Evolutionary conservation across 2,797 vertebrate species (phyloP).

Genomic region (Poeciliopsis gracilis): DNA sequence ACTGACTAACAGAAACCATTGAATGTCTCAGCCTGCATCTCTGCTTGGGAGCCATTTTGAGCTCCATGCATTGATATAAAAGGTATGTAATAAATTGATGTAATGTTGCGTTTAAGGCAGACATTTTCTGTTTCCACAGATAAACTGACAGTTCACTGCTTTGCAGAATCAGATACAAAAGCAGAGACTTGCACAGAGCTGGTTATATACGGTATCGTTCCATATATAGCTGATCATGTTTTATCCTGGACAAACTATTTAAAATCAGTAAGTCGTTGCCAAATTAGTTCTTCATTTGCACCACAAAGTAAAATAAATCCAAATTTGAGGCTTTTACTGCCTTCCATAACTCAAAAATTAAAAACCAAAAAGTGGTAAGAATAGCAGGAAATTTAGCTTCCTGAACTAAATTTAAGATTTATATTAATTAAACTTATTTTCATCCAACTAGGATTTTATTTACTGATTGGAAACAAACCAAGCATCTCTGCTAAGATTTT

Average conservation of each 20-base stretch:
- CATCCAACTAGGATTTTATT: neutral
- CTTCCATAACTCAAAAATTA: neutral
- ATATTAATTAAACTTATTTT: neutral
- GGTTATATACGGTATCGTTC: neutral
- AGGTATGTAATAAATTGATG: neutral
- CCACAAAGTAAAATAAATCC: neutral
- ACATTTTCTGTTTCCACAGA: neutral
- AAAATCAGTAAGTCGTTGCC: neutral
- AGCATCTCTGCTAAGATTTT: neutral
- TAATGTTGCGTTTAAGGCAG: too few relatives aligned
- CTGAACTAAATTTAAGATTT: neutral
- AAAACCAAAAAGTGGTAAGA: neutral
- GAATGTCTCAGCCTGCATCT: neutral
- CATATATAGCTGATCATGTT: neutral
- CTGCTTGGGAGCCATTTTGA: neutral
- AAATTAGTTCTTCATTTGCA: neutral
- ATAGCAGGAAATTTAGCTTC: neutral
- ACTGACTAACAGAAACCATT: neutral
- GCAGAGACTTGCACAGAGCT: neutral
- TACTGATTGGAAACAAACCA: neutral
- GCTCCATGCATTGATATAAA: neutral
- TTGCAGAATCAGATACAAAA: neutral
- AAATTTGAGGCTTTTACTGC: neutral
- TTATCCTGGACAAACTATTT: neutral
- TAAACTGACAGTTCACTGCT: neutral